Evolutionary conservation across 2,888 invertebrate species (phyloP), one percentile per base, ranked within the genome.

Genomic region (Cryptops parisi): DNA sequence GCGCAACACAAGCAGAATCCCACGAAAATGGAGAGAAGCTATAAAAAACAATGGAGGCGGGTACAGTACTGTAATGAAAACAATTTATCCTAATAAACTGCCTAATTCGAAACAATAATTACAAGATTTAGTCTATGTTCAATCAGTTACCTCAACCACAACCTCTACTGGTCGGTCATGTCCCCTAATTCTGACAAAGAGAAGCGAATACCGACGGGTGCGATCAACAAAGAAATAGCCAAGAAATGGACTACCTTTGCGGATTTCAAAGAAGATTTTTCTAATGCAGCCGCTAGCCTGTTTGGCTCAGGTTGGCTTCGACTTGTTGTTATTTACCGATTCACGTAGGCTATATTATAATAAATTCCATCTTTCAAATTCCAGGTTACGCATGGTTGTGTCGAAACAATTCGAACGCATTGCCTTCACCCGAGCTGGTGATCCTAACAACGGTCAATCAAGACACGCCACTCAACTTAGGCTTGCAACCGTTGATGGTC

Each of bases 331-430:
- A 33, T 33, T 33, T 33, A 6, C 15, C 33, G 9, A 33, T 33
- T 33, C 15, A 33, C 15, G 6, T 33, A 9, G n/a, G n/a, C n/a
- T n/a, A n/a, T n/a, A n/a, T n/a, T n/a, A n/a, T 2, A 45, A n/a
- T 45, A 45, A 45, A 45, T 45, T n/a, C 19, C 5, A 22, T 43
- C n/a, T 4, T 26, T 52, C 21, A 22, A 44, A 53, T 55, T 58
- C 12, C 50, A 65, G 64, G 65, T 43, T 66, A 64, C 58, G 65
- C 64, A 2, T 66, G 65, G 65, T 55, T 66, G 24, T 61, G 62
- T 38, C 59, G 63, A n/a, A 60, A 60, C 50, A 27, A 54, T 17
- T 55, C 54, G 19, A 39, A 55, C 23, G 43, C 58, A n/a, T 54
- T 55, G 17, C 51, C 45, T 23, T 48, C 56, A 17, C 47, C 49